Conservation (phyloP, 2,888 invertebrate genomes). For the Petrolisthes cinctipes region DNA sequence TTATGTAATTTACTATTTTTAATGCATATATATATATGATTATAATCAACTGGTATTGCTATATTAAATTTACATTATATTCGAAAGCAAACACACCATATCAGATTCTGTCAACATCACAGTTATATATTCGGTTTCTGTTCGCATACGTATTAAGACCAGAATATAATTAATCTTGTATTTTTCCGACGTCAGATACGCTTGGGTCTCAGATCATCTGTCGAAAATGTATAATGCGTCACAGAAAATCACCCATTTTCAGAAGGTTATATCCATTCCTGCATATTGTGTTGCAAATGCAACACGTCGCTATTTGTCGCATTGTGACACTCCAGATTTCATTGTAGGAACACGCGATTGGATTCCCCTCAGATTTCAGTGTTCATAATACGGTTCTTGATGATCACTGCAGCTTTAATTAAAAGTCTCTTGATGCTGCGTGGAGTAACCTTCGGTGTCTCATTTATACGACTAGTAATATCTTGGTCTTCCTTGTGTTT, state of each 20-base stretch:
- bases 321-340: background rate
- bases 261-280: background rate
- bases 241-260: constrained; percentile 6
- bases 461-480: background rate
- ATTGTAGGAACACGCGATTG: constrained; percentile 18
- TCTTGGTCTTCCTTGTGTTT: background rate
- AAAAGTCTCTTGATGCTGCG: constrained; percentile 12
- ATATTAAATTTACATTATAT: background rate
- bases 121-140: background rate
- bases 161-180: background rate
- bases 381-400: background rate
- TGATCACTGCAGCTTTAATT: constrained; percentile 7
- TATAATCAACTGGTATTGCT: background rate
- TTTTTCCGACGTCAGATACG: background rate
- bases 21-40: background rate
- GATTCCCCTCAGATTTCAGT: background rate
- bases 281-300: background rate
- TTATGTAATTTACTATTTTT: background rate
- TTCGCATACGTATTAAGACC: background rate
- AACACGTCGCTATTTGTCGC: background rate
- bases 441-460: background rate
- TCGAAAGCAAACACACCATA: background rate
- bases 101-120: background rate
- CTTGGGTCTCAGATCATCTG: constrained; percentile 8
- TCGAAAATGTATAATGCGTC: background rate